Percentiles rank a stretch among this genome's conserved stretches.
These are phyloP conservation scores for Meganola albula DNA, from an alignment of 2,888 invertebrate species.

Conservation along the genomic window DNA sequence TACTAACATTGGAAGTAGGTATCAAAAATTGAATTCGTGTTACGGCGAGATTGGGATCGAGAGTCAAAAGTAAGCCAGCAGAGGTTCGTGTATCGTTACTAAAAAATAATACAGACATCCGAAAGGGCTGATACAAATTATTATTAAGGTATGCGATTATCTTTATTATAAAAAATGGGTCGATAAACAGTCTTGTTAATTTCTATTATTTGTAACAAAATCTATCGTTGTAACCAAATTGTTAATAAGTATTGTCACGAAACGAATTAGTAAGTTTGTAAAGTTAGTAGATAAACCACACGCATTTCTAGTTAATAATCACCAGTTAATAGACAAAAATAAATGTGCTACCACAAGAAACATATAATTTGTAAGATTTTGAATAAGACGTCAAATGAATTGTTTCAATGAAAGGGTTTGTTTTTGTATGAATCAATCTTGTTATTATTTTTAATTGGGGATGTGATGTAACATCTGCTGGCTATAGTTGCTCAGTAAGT, in stretches of 20 bases:
- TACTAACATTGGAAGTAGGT: too few species aligned
- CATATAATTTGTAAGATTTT: slow-evolving; percentile 54
- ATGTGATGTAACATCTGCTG: slow-evolving; percentile 49
- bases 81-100: slow-evolving; percentile 44
- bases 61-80: too few species aligned
- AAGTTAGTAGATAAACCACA: slow-evolving; percentile 38
- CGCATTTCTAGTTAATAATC: slow-evolving; percentile 43
- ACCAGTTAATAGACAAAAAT: slow-evolving; percentile 32
- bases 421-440: slow-evolving; percentile 56
- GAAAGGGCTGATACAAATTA: slow-evolving; percentile 61
- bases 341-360: slow-evolving; percentile 39
- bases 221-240: slow-evolving; percentile 34
- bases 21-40: too few species aligned
- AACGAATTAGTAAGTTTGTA: slow-evolving; percentile 39
- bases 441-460: slow-evolving; percentile 65
- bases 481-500: slow-evolving; percentile 22
- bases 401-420: slow-evolving; percentile 55
- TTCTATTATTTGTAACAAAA: slow-evolving; percentile 52
- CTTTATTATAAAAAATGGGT: slow-evolving; percentile 50
- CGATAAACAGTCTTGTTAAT: slow-evolving; percentile 47
- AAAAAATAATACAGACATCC: slow-evolving; percentile 49
- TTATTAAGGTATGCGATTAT: slow-evolving; percentile 56
- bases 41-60: too few species aligned
- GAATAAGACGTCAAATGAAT: slow-evolving; percentile 65
- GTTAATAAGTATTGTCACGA: slow-evolving; percentile 60